Evolutionary conservation across 2,888 invertebrate species (phyloP), one percentile per base, ranked within the genome.

Genomic region (Erebia aethiops): DNA sequence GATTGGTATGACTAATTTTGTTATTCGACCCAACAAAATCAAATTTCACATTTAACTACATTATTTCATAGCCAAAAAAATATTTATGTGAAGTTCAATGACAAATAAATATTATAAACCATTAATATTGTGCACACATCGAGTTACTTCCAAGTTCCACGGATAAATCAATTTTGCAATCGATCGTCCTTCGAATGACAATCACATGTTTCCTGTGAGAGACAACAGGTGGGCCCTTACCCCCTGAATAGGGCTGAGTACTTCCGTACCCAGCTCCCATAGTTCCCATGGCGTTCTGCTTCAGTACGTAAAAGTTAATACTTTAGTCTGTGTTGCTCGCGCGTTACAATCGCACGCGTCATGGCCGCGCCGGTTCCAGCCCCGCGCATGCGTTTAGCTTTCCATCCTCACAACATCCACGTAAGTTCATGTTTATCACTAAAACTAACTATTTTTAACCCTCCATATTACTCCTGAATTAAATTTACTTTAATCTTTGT

Each of bases 331-430:
- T 77, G 72, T 71, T 64, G 74, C 41, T 71, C 76, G 81, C 80
- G 81, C 80, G 80, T 54, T 70, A 73, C 79, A 79, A 73, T 80
- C 83, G 85, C 87, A 84, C 86, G 84, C 78, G 80, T 82, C 69
- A 82, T 85, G 77, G 71, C 76, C 1, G 83, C 75, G 75, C 91
- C 91, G 2, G 84, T 90, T 60, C 91, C 92, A 63, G 87, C 87
- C 41, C 92, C 92, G 76, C 87, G 92, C 64, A 82, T 88, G 82
- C 90, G 90, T 69, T 78, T 93, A 61, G 90, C 90, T 41, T 82
- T 92, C 52, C 92, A 91, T 74, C 90, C 92, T 71, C 88, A 91
- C 81, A 91, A 92, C 74, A 92, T 92, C 72, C 92, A 93, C 73
- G 93, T 93, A 84, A 92, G 92, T 83, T 75, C 62, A 49, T 49